phyloP scores from a whole-genome alignment of 2,113 vertebrate species.

The Connochaetes taurinus region DNA sequence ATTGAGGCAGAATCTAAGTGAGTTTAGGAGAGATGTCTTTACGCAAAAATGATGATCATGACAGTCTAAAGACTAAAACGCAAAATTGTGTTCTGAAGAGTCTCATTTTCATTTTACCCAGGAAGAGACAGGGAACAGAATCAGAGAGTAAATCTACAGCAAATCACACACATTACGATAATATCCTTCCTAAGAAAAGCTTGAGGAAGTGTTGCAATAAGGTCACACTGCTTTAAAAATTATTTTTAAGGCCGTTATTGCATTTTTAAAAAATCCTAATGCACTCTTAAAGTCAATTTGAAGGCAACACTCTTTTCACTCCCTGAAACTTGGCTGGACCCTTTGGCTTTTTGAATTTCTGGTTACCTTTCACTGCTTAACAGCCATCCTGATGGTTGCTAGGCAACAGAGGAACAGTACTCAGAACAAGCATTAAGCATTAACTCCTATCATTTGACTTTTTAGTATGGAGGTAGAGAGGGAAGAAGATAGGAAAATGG shows the following conservation, averaged over 20 bases:
- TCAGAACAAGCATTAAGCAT: slow-evolving; percentile 64
- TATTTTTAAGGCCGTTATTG: background rate
- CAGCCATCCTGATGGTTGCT: slow-evolving; percentile 42
- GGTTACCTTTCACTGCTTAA: slow-evolving; percentile 33
- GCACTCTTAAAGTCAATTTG: slow-evolving; percentile 11
- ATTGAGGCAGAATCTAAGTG: background rate
- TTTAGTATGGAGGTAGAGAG: slow-evolving; percentile 45
- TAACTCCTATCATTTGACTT: slow-evolving; percentile 48
- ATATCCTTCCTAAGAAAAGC: background rate
- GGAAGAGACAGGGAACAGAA: background rate
- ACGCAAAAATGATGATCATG: background rate
- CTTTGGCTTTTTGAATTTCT: slow-evolving; percentile 53
- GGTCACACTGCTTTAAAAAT: background rate
- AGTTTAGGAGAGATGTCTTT: background rate
- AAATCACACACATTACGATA: background rate
- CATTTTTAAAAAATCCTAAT: background rate
- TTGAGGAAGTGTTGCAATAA: background rate
- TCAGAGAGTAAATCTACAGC: background rate
- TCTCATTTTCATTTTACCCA: background rate
- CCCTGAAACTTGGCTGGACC: slow-evolving; percentile 42
- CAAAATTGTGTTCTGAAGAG: background rate
- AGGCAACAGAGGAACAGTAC: slow-evolving; percentile 65
- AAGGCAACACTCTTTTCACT: slow-evolving; percentile 35
- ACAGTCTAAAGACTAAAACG: background rate
- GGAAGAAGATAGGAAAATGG: slow-evolving; percentile 61